Evolutionary conservation across 2,888 invertebrate genomes (phyloP).

Genomic region (Stenurella melanura): DNA sequence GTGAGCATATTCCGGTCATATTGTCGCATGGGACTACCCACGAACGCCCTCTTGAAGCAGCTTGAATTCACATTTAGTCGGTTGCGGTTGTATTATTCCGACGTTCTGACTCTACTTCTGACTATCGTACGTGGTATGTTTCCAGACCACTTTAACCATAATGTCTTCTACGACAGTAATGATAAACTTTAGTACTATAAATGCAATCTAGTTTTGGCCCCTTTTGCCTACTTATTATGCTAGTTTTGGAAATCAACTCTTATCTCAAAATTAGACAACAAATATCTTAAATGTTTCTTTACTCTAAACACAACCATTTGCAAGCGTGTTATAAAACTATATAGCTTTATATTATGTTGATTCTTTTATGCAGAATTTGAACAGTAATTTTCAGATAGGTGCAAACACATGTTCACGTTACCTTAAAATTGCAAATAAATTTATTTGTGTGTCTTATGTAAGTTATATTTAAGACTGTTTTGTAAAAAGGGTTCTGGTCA

Average conservation of each 20-base stretch:
- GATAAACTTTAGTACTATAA: slow-evolving; percentile 23
- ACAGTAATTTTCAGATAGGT: neutral
- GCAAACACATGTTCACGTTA: neutral
- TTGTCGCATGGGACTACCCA: slow-evolving; percentile 62
- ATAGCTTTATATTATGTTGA: neutral
- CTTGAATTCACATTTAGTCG: slow-evolving; percentile 60
- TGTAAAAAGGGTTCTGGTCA: slow-evolving; percentile 17
- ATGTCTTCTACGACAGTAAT: slow-evolving; percentile 8
- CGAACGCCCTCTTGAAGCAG: slow-evolving; percentile 65
- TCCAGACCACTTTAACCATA: slow-evolving; percentile 13
- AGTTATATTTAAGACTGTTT: slow-evolving; percentile 26
- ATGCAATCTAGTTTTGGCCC: slow-evolving; percentile 1
- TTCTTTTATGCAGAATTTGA: neutral
- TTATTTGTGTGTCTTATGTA: slow-evolving; percentile 29
- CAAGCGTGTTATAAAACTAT: neutral
- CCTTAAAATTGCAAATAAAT: slow-evolving; percentile 3
- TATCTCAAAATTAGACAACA: neutral
- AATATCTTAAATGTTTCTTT: neutral
- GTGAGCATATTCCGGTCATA: slow-evolving; percentile 62
- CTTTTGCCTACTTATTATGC: neutral
- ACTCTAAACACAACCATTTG: neutral
- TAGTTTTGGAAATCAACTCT: neutral
- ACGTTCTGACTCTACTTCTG: slow-evolving; percentile 9
- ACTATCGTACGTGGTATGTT: slow-evolving; percentile 38
- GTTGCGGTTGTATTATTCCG: slow-evolving; percentile 59